These are phyloP conservation scores for Mimumesa dahlbomi DNA, from an alignment of 2,888 invertebrate genomes.

Conservation along the genomic window DNA sequence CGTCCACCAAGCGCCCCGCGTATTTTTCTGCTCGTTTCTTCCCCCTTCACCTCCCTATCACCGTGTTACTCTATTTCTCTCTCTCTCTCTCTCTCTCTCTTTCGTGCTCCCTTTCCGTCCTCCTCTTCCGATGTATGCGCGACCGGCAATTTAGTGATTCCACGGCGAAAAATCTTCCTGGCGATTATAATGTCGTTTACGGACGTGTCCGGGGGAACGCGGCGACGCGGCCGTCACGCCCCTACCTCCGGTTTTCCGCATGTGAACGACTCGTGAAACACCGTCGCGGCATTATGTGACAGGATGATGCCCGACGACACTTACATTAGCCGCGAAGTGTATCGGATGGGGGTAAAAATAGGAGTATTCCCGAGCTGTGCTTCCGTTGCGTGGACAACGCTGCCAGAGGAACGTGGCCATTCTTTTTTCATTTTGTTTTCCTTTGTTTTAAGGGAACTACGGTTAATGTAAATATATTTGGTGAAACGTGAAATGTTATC, in stretches of 20 bases:
- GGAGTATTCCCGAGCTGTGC: neutral
- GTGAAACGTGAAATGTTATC: too few species aligned
- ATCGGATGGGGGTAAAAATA: neutral
- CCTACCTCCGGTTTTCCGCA: constrained; percentile 56
- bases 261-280: constrained; percentile 45
- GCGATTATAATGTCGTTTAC: constrained; percentile 63
- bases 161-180: constrained; percentile 48
- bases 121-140: neutral
- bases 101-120: neutral
- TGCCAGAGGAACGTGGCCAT: too few species aligned
- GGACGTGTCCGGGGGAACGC: constrained; percentile 32
- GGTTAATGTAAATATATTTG: too few species aligned
- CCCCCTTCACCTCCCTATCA: neutral
- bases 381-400: neutral
- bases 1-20: constrained; percentile 15
- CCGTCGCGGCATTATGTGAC: constrained; percentile 36
- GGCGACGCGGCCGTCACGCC: constrained; percentile 52
- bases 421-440: too few species aligned
- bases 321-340: constrained; percentile 1
- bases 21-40: constrained; percentile 5
- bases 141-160: constrained; percentile 28
- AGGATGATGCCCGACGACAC: constrained; percentile 32
- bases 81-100: neutral
- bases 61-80: neutral
- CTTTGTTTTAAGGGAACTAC: too few species aligned